phyloP scores from a whole-genome alignment of 2,797 vertebrate species.

The Adrianichthys oophorus region DNA sequence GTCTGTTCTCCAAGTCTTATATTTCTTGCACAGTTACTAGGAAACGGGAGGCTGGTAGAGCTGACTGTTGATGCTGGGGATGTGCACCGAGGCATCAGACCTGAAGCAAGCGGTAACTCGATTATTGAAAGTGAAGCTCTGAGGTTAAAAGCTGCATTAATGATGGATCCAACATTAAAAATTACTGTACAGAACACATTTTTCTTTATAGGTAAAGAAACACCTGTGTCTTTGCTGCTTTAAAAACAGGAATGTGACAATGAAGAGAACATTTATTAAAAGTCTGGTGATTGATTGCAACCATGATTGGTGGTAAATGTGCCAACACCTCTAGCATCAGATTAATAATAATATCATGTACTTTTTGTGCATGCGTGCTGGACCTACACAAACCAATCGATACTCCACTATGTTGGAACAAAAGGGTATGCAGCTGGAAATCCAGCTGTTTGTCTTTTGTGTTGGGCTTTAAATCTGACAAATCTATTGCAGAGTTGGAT shows the following conservation, averaged over 20 bases:
- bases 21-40: constrained; percentile 72
- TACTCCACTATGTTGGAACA: constrained; percentile 28
- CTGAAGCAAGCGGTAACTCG: constrained; percentile 16
- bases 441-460: constrained; percentile 9
- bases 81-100: constrained; percentile 34
- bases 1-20: constrained; percentile 29
- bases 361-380: constrained; percentile 37
- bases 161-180: constrained; percentile 15
- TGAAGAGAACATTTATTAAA: background rate
- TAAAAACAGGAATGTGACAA: background rate
- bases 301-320: constrained; percentile 25
- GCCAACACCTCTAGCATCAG: constrained; percentile 16
- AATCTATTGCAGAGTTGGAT: constrained; percentile 8
- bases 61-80: constrained; percentile 29
- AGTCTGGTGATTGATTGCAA: background rate
- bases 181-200: constrained; percentile 3
- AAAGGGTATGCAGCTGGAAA: constrained; percentile 6
- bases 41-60: constrained; percentile 62
- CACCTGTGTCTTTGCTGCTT: constrained; percentile 14
- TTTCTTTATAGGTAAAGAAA: constrained; percentile 10
- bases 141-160: constrained; percentile 43
- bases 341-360: constrained; percentile 26
- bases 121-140: constrained; percentile 27
- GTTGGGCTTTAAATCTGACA: constrained; percentile 1
- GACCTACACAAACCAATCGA: constrained; percentile 37